Conservation (phyloP, 2,797 vertebrate genomes). For the Poecile montanus region DNA sequence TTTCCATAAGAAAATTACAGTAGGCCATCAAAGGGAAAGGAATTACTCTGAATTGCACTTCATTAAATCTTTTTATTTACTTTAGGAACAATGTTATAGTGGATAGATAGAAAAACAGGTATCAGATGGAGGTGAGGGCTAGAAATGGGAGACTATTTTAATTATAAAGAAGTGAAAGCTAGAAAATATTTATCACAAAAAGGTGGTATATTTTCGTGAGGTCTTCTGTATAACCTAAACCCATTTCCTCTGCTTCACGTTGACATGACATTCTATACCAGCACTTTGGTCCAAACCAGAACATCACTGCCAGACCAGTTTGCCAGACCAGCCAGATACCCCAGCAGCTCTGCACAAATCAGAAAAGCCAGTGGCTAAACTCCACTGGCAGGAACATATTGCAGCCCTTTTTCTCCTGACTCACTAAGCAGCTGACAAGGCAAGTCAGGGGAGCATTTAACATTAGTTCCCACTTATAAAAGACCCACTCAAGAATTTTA, state of each 20-base stretch:
- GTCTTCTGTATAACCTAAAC: background rate
- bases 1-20: background rate
- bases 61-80: background rate
- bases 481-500: background rate
- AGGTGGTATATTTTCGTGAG: background rate
- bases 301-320: background rate
- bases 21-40: background rate
- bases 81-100: background rate
- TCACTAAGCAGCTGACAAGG: background rate
- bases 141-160: background rate
- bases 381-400: background rate
- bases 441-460: background rate
- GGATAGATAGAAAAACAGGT: background rate
- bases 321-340: background rate
- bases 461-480: background rate
- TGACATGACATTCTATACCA: background rate
- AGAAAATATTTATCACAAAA: background rate
- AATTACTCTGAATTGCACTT: background rate
- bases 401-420: background rate
- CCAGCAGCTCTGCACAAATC: background rate
- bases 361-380: background rate
- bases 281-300: background rate
- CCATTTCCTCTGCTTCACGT: background rate
- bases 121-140: background rate
- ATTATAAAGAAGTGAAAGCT: background rate